A percentile compares a stretch with the other conserved stretches of the same genome.
phyloP scores from a whole-genome alignment of 1,140 invertebrate species.

The Drosophila pectinifera region DNA sequence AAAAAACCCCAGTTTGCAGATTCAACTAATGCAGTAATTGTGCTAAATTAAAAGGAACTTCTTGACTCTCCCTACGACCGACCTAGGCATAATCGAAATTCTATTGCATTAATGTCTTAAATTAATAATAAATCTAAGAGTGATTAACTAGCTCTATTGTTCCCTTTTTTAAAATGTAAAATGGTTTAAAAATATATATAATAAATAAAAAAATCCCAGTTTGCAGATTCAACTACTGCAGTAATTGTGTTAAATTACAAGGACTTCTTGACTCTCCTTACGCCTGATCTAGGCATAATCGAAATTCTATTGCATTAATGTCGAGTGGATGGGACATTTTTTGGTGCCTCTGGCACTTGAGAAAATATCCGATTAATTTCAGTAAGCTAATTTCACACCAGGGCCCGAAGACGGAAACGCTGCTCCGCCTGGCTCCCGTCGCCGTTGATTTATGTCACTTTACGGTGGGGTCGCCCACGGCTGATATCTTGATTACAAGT shows the following conservation, averaged over 20 bases:
- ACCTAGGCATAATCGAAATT: no score
- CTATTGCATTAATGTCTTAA: no score
- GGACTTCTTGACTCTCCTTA: no score
- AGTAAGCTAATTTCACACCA: conserved; percentile 63
- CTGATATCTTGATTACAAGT: conserved; percentile 79
- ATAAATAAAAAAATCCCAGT: neutral
- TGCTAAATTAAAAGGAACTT: no score
- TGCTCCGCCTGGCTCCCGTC: conserved; percentile 13
- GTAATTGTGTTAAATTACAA: conserved; percentile 1
- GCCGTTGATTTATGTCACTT: conserved; percentile 55
- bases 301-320: conserved; percentile 38
- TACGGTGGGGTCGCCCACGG: conserved; percentile 52
- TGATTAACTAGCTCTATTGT: no score
- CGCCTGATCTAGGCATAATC: conserved; percentile 7
- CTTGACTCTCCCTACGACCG: no score
- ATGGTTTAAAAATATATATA: neutral
- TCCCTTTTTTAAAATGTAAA: no score
- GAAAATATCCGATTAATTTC: conserved; percentile 72
- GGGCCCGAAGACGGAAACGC: conserved; percentile 24
- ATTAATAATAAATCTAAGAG: no score
- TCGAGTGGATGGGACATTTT: conserved; percentile 32
- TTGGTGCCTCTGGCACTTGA: conserved; percentile 20
- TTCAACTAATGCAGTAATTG: no score
- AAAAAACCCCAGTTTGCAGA: no score
- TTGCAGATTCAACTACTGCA: neutral